phyloP scores from a whole-genome alignment of 2,888 invertebrate species.

The Scaptomyza reducta region DNA sequence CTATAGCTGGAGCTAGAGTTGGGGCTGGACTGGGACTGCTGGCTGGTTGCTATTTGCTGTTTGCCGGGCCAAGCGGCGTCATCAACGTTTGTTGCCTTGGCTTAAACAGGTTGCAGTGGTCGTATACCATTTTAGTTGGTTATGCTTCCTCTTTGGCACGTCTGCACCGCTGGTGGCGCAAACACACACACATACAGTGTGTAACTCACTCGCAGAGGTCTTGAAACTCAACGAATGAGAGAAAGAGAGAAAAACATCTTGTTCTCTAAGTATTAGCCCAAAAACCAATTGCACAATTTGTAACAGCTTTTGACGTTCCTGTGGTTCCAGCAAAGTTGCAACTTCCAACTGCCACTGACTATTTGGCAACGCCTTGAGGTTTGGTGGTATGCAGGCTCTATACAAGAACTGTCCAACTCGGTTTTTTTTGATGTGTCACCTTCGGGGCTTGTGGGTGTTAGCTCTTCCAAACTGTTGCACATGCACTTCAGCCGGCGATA shows the following conservation, averaged over 20 bases:
- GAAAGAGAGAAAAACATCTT: not conserved
- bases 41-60: slow-evolving; percentile 2
- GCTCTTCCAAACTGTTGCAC: slow-evolving; percentile 37
- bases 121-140: slow-evolving; percentile 76
- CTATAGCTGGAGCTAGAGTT: slow-evolving; percentile 26
- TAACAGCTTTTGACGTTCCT: slow-evolving; percentile 73
- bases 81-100: slow-evolving; percentile 37
- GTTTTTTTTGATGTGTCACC: slow-evolving; percentile 56
- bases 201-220: slow-evolving; percentile 23
- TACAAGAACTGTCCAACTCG: not conserved
- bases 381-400: slow-evolving; percentile 12
- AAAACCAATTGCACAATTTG: slow-evolving; percentile 77
- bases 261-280: slow-evolving; percentile 60
- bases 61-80: slow-evolving; percentile 25
- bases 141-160: slow-evolving; percentile 60
- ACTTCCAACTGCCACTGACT: slow-evolving; percentile 37
- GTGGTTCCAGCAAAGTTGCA: slow-evolving; percentile 36
- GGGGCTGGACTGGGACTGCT: slow-evolving; percentile 17
- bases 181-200: slow-evolving; percentile 23
- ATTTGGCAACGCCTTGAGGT: slow-evolving; percentile 54
- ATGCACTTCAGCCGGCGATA: slow-evolving; percentile 1
- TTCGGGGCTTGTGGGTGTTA: slow-evolving; percentile 52
- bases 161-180: slow-evolving; percentile 60
- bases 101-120: slow-evolving; percentile 75
- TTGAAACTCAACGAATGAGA: slow-evolving; percentile 44